phyloP scores from a whole-genome alignment of 2,113 vertebrate genomes.

The Anguilla japonica region DNA sequence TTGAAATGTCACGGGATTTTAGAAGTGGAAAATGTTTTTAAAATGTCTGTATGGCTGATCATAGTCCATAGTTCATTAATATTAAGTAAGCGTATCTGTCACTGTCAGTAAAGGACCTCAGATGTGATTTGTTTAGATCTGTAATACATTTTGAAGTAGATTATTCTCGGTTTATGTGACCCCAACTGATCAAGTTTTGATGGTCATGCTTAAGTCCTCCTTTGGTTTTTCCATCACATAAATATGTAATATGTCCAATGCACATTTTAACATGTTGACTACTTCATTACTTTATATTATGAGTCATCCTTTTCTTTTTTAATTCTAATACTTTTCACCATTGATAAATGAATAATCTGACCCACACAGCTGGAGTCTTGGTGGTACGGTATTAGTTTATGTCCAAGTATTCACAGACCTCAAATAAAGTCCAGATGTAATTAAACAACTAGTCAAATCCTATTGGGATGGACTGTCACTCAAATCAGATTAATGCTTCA shows the following conservation, averaged over 20 bases:
- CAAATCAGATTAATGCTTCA: slow-evolving; percentile 25
- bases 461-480: slow-evolving; percentile 18
- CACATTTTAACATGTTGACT: neutral
- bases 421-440: slow-evolving; percentile 15
- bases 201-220: too few relatives aligned
- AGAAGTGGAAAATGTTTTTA: too few relatives aligned
- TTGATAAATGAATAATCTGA: neutral
- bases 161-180: too few relatives aligned
- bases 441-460: slow-evolving; percentile 10
- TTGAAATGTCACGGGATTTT: neutral
- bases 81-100: too few relatives aligned
- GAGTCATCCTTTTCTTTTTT: neutral
- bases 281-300: neutral
- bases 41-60: too few relatives aligned
- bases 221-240: too few relatives aligned
- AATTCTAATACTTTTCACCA: neutral
- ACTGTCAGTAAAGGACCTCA: too few relatives aligned
- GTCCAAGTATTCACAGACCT: neutral
- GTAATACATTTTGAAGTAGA: too few relatives aligned
- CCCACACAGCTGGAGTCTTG: neutral
- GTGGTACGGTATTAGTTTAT: neutral
- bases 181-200: too few relatives aligned
- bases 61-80: too few relatives aligned
- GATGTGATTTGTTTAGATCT: too few relatives aligned
- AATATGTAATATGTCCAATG: too few relatives aligned